Conservation (phyloP, 2,797 vertebrate genomes). For the Enteromius afrohamiltoni region DNA sequence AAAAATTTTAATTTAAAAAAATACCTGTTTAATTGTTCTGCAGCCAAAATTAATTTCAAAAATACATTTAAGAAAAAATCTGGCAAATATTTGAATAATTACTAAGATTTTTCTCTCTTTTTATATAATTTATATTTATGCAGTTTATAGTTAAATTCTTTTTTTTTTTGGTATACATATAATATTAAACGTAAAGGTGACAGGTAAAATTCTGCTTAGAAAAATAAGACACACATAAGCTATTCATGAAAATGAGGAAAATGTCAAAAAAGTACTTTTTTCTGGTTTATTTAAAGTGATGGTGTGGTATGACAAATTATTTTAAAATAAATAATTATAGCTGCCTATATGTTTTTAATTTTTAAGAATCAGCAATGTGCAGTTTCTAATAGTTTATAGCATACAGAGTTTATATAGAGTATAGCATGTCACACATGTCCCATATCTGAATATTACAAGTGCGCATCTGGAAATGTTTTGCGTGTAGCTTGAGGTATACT, state of each 20-base stretch:
- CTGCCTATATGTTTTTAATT: not conserved
- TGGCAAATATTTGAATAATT: no score
- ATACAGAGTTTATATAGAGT: not conserved
- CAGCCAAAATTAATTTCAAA: not conserved
- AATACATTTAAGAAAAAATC: not conserved
- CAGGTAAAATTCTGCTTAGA: not conserved
- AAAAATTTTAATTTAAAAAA: no score
- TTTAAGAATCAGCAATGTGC: not conserved
- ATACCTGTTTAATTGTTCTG: not conserved
- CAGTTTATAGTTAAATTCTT: no score
- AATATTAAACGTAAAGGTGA: not conserved
- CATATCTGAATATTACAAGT: constrained; percentile 14
- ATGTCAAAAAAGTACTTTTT: not conserved
- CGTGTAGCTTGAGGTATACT: constrained; percentile 38
- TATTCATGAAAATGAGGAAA: no score
- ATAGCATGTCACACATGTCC: not conserved
- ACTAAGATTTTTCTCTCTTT: no score
- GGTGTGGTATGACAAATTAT: not conserved
- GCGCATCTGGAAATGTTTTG: not conserved
- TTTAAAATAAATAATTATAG: not conserved
- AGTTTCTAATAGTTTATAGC: not conserved
- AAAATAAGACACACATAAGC: not conserved
- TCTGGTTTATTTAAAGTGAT: not conserved
- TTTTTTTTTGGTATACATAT: no score
- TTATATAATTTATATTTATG: no score